phyloP scores from a whole-genome alignment of 2,113 vertebrate species.

The Montifringilla adamsi region DNA sequence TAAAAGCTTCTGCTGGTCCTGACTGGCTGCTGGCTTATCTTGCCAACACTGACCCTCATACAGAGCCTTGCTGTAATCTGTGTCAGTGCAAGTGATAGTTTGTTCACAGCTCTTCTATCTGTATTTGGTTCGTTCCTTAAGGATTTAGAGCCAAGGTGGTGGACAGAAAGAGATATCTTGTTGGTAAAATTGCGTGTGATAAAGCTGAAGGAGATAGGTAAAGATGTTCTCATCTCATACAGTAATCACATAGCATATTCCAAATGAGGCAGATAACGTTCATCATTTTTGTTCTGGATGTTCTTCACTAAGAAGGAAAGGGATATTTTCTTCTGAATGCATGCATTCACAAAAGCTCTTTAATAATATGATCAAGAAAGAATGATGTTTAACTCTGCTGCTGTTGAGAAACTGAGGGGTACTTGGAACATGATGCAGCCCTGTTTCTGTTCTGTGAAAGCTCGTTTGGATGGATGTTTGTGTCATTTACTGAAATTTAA shows the following conservation, averaged over 20 bases:
- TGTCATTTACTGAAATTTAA: constrained; percentile 36
- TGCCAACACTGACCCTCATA: background rate
- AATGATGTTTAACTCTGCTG: background rate
- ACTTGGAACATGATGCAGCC: background rate
- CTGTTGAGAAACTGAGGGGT: background rate
- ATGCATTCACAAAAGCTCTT: background rate
- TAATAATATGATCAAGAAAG: background rate
- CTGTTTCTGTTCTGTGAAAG: constrained; percentile 4
- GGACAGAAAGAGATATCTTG: background rate
- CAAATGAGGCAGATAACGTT: background rate
- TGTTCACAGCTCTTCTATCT: background rate
- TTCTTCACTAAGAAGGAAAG: background rate
- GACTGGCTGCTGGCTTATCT: background rate
- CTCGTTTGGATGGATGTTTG: background rate
- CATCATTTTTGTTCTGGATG: background rate
- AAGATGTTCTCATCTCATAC: background rate
- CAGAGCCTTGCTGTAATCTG: background rate
- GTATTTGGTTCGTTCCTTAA: background rate
- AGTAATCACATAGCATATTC: background rate
- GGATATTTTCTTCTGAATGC: background rate
- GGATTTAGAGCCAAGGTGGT: background rate
- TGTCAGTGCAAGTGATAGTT: background rate
- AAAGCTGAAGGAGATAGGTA: background rate
- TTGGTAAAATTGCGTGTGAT: background rate
- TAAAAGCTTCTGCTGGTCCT: background rate